Evolutionary conservation across 2,113 vertebrate genomes (phyloP).

Genomic region (Platichthys stellatus): DNA sequence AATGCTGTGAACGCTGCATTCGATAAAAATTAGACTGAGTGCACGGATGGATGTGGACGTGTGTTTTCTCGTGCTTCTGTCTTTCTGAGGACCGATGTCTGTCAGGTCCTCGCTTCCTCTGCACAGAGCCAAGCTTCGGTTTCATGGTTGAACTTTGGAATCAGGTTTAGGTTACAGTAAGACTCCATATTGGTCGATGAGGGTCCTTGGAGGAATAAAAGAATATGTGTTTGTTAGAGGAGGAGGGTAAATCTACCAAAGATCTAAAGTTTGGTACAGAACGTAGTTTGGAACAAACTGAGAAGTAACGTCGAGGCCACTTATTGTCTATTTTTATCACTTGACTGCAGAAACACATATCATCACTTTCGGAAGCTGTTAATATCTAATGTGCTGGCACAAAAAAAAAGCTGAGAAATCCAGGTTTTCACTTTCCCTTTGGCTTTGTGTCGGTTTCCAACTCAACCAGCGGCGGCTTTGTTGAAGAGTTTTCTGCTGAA

Average conservation of each 20-base stretch:
- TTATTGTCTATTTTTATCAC: background rate
- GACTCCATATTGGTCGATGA: background rate
- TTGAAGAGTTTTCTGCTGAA: background rate
- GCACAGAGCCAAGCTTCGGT: background rate
- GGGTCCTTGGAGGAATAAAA: background rate
- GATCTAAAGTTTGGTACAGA: background rate
- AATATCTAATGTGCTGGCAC: too few relatives aligned
- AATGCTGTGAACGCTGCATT: constrained; percentile 60
- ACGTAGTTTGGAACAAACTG: background rate
- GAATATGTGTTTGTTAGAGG: too few relatives aligned
- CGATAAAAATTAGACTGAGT: constrained; percentile 52
- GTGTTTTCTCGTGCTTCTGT: constrained; percentile 9
- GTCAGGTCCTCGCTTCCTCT: background rate
- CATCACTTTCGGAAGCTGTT: background rate
- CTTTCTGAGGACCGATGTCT: constrained; percentile 27
- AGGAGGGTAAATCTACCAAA: background rate
- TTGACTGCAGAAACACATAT: background rate
- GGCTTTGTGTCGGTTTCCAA: background rate
- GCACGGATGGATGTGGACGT: constrained; percentile 21
- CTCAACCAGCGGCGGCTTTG: background rate
- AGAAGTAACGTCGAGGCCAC: background rate
- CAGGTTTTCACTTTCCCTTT: background rate
- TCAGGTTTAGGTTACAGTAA: background rate
- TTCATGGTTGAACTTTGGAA: background rate
- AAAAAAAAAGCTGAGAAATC: background rate